Base-by-base conservation (phyloP, 2,797 vertebrate genomes). In the Prunella strophiata region DNA sequence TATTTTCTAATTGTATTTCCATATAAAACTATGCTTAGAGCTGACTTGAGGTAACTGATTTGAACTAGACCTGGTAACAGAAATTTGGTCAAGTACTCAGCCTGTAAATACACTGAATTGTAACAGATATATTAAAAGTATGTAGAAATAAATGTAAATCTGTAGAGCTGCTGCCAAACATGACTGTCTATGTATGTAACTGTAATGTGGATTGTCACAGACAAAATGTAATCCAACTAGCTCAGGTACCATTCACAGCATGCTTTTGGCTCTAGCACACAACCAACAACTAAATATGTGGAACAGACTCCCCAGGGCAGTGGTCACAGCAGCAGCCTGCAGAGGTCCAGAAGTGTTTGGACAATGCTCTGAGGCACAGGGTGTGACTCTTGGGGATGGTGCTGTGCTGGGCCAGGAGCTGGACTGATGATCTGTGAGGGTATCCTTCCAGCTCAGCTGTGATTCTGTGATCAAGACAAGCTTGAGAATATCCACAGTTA, bases 341-440 rank as follows among this genome's bases (percentile, higher is more conserved):
- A 40, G 13, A 59, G 54, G 0, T 23, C 40, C 38, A 5, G n/a
- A 27, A 67, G 10, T 4, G 2, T 23, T 40, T 68, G 47, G 40
- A n/a, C 55, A 76, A 2, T 25, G 47, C n/a, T 52, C 19, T 68
- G 9, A n/a, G n/a, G 40, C 47, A 54, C 54, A 11, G 3, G 5
- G 13, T 16, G 38, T 45, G n/a, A 40, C n/a, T 54, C 55, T 4
- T 38, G 29, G 55, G 27, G 20, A 34, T 58, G 13, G 63, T 61
- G 2, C 63, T 47, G 55, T 47, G 29, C n/a, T 9, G 13, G 40
- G 40, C n/a, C 63, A 61, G 38, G 38, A 38, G 47, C 1, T 61
- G 47, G 47, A 30, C 40, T 16, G 5, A 3, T 16, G 13, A 45
- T n/a, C 54, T 1, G 0, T 29, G 47, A 27, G 19, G 11, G 11